Percentiles rank a stretch among this genome's conserved stretches.
These are phyloP conservation scores for Cataglyphis rosenhaueri DNA, from an alignment of 2,888 invertebrate genomes.

Conservation along the genomic window DNA sequence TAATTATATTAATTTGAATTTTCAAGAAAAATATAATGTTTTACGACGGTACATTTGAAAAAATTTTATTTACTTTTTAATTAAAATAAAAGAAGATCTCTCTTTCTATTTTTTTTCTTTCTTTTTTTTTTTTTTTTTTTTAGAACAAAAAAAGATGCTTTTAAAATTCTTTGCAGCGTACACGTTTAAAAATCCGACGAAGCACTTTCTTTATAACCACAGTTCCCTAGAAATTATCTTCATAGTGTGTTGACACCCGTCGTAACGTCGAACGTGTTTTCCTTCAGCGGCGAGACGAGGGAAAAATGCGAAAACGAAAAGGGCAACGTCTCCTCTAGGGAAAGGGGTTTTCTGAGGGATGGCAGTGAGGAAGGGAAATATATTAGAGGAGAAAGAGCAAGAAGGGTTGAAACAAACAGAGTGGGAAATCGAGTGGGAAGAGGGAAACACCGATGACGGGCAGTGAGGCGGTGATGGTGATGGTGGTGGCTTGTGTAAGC, in stretches of 20 bases:
- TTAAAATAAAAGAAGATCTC: not conserved
- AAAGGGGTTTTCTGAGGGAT: constrained; percentile 12
- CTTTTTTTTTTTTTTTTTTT: not conserved
- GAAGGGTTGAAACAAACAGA: constrained; percentile 60
- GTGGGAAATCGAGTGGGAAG: constrained; percentile 68
- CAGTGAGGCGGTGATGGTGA: constrained; percentile 45
- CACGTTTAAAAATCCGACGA: not conserved
- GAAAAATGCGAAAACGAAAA: constrained; percentile 13
- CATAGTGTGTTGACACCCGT: constrained; percentile 21
- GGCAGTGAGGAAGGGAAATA: not conserved
- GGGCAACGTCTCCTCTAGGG: constrained; percentile 11
- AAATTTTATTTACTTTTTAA: not conserved
- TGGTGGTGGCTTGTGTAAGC: constrained; percentile 71
- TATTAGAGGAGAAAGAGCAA: constrained; percentile 1
- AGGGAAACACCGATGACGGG: constrained; percentile 56
- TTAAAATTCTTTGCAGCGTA: not conserved
- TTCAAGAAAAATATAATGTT: not conserved
- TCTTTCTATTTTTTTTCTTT: not conserved
- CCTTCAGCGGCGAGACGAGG: not conserved
- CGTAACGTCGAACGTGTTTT: constrained; percentile 17
- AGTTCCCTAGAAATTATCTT: constrained; percentile 21
- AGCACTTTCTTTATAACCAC: not conserved
- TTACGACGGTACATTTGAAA: not conserved
- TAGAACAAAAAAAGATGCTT: no score
- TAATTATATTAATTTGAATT: not conserved